Evolutionary conservation across 2,888 invertebrate genomes (phyloP).

Genomic region (Pristionchus exspectatus): DNA sequence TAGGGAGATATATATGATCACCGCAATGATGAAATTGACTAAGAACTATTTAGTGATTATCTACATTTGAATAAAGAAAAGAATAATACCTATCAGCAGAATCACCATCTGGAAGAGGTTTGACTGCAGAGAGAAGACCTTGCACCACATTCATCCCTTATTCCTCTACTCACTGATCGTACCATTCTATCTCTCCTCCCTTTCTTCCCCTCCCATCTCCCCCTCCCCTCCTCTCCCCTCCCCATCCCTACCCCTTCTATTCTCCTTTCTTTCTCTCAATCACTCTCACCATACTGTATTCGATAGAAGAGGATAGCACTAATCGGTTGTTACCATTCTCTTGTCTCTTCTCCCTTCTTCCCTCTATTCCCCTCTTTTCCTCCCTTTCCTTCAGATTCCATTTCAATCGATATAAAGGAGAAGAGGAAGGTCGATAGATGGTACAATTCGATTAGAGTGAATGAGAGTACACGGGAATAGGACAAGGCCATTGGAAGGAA

Average conservation of each 20-base stretch:
- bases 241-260: not conserved
- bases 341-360: not conserved
- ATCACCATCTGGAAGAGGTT: slow-evolving; percentile 73
- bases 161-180: slow-evolving; percentile 20
- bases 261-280: slow-evolving; percentile 12
- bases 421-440: not conserved
- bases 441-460: slow-evolving; percentile 9
- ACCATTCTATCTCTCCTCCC: slow-evolving; percentile 32
- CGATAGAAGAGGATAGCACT: slow-evolving; percentile 32
- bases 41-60: not conserved
- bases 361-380: not conserved
- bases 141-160: slow-evolving; percentile 75
- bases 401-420: slow-evolving; percentile 10
- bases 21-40: not conserved
- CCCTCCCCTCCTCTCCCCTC: not conserved
- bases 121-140: slow-evolving; percentile 74
- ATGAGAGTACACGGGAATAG: slow-evolving; percentile 35
- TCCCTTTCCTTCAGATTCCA: slow-evolving; percentile 29
- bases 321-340: not conserved
- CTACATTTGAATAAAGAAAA: not conserved
- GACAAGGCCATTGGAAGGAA: slow-evolving; percentile 15
- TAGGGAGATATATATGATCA: not conserved
- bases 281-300: slow-evolving; percentile 40
- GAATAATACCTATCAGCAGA: slow-evolving; percentile 55
- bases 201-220: not conserved